Evolutionary conservation across 2,797 vertebrate species (phyloP).

Genomic region (Lagorchestes hirsutus): DNA sequence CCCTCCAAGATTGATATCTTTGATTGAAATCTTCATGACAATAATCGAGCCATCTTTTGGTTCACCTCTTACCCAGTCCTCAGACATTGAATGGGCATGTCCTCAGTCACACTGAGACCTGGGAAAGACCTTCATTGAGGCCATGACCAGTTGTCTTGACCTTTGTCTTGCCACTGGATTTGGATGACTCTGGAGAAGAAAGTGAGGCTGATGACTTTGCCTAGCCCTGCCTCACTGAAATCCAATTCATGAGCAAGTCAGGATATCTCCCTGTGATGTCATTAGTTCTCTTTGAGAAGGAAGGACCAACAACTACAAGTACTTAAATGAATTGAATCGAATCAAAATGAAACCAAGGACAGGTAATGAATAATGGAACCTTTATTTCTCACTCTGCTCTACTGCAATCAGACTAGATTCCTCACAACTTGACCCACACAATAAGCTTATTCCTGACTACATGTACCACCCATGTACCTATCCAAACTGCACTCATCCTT

Average conservation of each 20-base stretch:
- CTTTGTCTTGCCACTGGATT: not conserved
- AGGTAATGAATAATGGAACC: not conserved
- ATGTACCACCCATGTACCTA: not conserved
- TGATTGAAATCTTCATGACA: not conserved
- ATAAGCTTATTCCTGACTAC: not conserved
- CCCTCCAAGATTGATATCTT: not conserved
- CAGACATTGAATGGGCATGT: not conserved
- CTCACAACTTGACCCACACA: not conserved
- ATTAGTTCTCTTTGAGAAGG: not conserved
- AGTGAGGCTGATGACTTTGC: not conserved
- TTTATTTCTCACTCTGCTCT: not conserved
- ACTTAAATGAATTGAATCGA: not conserved
- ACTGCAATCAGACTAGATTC: not conserved
- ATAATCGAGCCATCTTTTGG: not conserved
- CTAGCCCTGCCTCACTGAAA: not conserved
- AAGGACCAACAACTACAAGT: not conserved
- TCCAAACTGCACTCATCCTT: not conserved
- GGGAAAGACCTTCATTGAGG: not conserved
- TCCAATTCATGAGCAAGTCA: not conserved
- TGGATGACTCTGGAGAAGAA: not conserved
- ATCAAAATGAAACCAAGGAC: not conserved
- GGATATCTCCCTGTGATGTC: not conserved
- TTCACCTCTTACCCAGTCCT: not conserved
- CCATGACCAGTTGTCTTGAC: not conserved
- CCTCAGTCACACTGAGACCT: not conserved